Percentiles rank a stretch among this genome's conserved stretches.
Conservation (phyloP, 2,888 invertebrate genomes). For the Xanthia togata region DNA sequence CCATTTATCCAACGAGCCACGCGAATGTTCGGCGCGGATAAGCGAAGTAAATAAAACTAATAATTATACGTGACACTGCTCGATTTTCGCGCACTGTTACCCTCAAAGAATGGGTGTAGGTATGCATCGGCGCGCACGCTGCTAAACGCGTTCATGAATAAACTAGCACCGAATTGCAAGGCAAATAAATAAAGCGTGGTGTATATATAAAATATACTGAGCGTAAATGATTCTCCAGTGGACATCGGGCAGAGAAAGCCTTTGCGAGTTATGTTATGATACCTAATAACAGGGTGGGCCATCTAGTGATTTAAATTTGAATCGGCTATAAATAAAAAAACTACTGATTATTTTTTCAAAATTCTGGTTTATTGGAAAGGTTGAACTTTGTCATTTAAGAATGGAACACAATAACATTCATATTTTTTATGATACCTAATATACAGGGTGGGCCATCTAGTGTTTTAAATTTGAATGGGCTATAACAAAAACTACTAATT, state of each 20-base stretch:
- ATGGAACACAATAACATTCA: no score
- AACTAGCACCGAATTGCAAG: constrained; percentile 5
- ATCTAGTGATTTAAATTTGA: no score
- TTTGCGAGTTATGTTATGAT: not conserved
- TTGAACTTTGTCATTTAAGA: no score
- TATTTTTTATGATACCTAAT: no score
- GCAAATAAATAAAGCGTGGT: no score
- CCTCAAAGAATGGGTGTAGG: constrained; percentile 46
- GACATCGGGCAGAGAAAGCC: not conserved
- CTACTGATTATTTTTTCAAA: no score
- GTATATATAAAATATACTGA: not conserved
- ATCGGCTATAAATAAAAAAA: no score
- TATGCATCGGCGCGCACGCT: constrained; percentile 51
- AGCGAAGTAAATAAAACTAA: constrained; percentile 70
- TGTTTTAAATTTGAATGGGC: no score
- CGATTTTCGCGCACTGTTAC: constrained; percentile 67
- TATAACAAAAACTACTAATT: no score
- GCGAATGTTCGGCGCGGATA: constrained; percentile 66
- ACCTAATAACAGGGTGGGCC: no score
- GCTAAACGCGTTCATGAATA: constrained; percentile 28
- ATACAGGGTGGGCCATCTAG: no score
- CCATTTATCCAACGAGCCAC: constrained; percentile 67
- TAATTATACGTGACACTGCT: constrained; percentile 56
- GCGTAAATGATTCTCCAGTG: not conserved
- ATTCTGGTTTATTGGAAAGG: no score